Conservation (phyloP, 2,113 vertebrate species). For the Phoxinus phoxinus region DNA sequence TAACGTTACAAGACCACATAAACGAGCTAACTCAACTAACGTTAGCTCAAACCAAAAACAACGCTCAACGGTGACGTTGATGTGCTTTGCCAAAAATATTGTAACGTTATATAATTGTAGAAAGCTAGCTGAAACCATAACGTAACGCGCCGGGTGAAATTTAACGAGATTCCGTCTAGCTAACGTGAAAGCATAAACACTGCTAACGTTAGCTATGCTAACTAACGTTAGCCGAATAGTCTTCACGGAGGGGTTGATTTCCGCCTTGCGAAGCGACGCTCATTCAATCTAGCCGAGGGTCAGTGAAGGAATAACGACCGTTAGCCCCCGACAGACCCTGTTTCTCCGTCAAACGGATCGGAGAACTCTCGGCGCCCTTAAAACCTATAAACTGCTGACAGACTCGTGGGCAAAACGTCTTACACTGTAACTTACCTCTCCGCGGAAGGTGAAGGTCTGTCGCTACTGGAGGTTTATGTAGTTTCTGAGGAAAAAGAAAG, state of each 20-base stretch:
- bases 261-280: constrained; percentile 24
- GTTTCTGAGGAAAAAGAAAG: neutral
- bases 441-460: constrained; percentile 1
- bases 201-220: constrained; percentile 32
- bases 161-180: neutral
- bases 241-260: constrained; percentile 18
- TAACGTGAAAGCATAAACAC: constrained; percentile 15
- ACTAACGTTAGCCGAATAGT: constrained; percentile 20
- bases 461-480: neutral
- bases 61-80: neutral
- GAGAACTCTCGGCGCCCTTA: neutral
- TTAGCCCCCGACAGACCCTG: neutral
- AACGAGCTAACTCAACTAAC: constrained; percentile 23
- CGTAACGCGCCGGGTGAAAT: too few relatives aligned
- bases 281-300: constrained; percentile 17
- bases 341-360: neutral
- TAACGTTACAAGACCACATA: neutral
- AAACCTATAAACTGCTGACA: neutral
- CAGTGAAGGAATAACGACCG: constrained; percentile 2
- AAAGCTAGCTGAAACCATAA: neutral
- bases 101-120: neutral
- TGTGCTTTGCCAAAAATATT: neutral
- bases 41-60: neutral
- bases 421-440: constrained; percentile 30
- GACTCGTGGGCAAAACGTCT: neutral